Conservation (phyloP, 2,113 vertebrate genomes). For the Hiodon alosoides region DNA sequence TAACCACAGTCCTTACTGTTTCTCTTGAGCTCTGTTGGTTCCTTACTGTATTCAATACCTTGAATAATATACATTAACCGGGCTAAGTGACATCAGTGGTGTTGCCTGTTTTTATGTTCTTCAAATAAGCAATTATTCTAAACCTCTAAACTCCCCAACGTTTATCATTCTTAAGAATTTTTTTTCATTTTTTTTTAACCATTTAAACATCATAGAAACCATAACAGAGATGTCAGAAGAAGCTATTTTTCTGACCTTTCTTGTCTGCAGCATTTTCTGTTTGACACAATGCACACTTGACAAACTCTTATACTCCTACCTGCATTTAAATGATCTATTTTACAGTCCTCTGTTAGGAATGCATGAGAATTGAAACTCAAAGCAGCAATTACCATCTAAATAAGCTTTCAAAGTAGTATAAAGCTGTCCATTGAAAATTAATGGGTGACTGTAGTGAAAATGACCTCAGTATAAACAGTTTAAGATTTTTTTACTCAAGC, state of each 20-base stretch:
- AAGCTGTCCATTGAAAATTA: conserved; percentile 22
- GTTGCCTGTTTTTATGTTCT: no score
- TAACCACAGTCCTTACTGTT: background rate
- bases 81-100: no score
- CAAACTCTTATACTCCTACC: background rate
- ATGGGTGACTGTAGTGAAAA: conserved; percentile 16
- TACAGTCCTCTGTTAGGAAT: conserved; percentile 9
- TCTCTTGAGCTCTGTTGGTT: no score
- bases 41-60: no score
- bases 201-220: no score
- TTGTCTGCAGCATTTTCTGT: background rate
- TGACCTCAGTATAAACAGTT: conserved; percentile 13
- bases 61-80: no score
- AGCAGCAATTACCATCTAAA: conserved; percentile 7
- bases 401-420: background rate
- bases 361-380: conserved; percentile 12
- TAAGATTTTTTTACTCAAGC: background rate
- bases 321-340: conserved; percentile 6
- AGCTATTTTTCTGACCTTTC: no score
- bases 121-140: background rate
- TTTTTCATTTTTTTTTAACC: no score
- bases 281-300: background rate
- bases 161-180: no score
- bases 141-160: background rate
- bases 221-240: no score